phyloP scores from a whole-genome alignment of 2,888 invertebrate genomes.

The Argyra leucocephala region DNA sequence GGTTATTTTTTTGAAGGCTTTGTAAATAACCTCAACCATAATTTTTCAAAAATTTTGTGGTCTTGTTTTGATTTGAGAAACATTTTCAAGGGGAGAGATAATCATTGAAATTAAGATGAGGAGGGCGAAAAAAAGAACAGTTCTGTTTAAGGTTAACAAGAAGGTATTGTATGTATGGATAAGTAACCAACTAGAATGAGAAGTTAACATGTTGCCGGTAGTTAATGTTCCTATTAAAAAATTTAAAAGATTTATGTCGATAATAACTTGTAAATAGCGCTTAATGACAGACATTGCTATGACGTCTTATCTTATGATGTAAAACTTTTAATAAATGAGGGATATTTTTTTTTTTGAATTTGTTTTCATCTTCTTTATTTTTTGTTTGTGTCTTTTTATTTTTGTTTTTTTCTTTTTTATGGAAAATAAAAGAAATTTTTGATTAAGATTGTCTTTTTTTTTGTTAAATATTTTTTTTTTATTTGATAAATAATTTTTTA shows the following conservation, averaged over 20 bases:
- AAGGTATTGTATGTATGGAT: neutral
- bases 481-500: too few species aligned
- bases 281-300: neutral
- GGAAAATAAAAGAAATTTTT: too few species aligned
- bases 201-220: neutral
- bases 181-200: neutral
- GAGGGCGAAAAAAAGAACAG: neutral
- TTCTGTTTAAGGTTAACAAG: neutral
- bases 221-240: neutral
- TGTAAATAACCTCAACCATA: neutral
- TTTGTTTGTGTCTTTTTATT: too few species aligned
- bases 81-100: too few species aligned
- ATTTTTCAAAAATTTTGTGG: neutral
- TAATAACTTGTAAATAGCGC: neutral
- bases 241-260: neutral
- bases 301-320: neutral
- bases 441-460: too few species aligned
- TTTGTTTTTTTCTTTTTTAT: too few species aligned
- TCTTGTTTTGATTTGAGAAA: too few species aligned
- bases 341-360: too few species aligned
- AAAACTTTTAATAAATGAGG: too few species aligned
- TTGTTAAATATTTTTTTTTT: too few species aligned
- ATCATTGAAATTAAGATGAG: too few species aligned
- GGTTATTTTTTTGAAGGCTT: neutral
- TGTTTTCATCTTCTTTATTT: too few species aligned